A percentile compares a stretch with the other conserved stretches of the same genome.
Conservation (phyloP, 2,113 vertebrate species). For the Montifringilla adamsi region DNA sequence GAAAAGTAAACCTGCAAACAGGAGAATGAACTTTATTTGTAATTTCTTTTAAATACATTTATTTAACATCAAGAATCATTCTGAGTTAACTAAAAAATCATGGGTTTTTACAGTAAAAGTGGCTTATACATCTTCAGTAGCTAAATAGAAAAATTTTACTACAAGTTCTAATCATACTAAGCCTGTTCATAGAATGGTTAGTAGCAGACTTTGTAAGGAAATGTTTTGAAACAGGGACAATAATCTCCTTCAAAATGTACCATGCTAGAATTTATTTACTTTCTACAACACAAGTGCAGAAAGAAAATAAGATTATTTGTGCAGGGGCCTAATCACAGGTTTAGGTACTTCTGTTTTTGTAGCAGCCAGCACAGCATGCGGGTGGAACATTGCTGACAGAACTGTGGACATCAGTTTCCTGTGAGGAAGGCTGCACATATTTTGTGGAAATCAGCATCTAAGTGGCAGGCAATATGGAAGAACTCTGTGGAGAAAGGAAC, state of each 20-base stretch:
- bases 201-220: background rate
- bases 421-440: background rate
- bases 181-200: background rate
- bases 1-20: background rate
- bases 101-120: background rate
- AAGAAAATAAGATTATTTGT: background rate
- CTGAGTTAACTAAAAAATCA: background rate
- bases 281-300: background rate
- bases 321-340: background rate
- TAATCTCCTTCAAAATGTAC: background rate
- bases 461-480: background rate
- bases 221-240: background rate
- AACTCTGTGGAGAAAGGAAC: background rate
- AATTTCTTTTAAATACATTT: background rate
- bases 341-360: background rate
- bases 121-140: background rate
- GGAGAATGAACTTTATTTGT: background rate
- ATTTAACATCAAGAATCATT: background rate
- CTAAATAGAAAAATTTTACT: background rate
- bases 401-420: background rate
- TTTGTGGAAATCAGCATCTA: background rate
- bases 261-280: background rate
- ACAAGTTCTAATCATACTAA: background rate
- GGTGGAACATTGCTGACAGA: background rate
- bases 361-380: background rate